These are phyloP conservation scores for Scleropages formosus DNA, from an alignment of 2,797 vertebrate species.

Conservation along the genomic window DNA sequence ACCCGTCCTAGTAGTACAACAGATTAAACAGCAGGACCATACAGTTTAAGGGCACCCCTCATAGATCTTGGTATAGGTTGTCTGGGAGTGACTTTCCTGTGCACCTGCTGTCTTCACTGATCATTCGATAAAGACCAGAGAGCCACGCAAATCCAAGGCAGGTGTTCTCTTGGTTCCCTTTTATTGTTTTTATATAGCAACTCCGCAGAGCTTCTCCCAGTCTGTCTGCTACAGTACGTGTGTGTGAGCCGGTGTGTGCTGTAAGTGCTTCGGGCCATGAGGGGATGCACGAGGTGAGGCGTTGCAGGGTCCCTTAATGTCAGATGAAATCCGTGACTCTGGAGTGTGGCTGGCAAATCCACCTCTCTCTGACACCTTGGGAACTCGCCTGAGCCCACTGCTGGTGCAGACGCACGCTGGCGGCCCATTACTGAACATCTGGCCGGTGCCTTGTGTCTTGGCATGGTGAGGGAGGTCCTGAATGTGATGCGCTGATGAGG, in stretches of 20 bases:
- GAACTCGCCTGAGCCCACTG: neutral
- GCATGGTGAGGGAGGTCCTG: neutral
- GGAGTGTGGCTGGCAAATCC: neutral
- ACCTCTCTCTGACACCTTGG: neutral
- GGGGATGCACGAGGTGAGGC: neutral
- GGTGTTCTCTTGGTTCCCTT: neutral
- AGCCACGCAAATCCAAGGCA: neutral
- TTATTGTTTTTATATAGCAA: neutral
- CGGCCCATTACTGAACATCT: neutral
- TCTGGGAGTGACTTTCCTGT: neutral
- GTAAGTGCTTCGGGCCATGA: too few species aligned
- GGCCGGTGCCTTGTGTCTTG: neutral
- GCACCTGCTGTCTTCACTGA: neutral
- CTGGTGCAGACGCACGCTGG: neutral
- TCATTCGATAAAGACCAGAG: neutral
- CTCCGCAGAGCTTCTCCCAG: neutral
- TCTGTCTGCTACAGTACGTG: neutral
- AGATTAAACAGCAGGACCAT: slow-evolving; percentile 57
- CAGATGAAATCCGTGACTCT: neutral
- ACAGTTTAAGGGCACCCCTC: neutral
- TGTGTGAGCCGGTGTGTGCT: neutral
- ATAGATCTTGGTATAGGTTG: neutral
- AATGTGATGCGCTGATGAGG: slow-evolving; percentile 16
- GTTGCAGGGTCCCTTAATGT: neutral
- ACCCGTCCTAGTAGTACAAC: slow-evolving; percentile 57